Evolutionary conservation across 1,140 invertebrate genomes (phyloP).

Genomic region (Daktulosphaira vitifoliae): DNA sequence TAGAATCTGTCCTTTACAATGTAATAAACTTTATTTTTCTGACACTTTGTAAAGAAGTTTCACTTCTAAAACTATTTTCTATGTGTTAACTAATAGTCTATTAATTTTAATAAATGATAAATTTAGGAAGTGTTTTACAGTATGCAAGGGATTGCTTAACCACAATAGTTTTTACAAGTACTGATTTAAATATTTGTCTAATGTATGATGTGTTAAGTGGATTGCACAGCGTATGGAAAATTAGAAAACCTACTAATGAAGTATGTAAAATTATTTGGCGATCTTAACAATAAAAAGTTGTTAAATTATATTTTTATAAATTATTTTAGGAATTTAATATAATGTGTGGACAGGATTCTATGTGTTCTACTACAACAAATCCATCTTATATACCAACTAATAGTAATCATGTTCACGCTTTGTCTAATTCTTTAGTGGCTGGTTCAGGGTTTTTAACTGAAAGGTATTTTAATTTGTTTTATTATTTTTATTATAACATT

Average conservation of each 20-base stretch:
- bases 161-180: conserved; percentile 48
- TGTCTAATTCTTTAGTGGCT: conserved; percentile 23
- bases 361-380: conserved; percentile 24
- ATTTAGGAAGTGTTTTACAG: conserved; percentile 25
- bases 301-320: neutral
- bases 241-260: conserved; percentile 58
- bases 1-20: too few relatives aligned
- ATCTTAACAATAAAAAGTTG: neutral
- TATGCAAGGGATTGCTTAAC: conserved; percentile 28
- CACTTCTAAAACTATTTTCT: too few relatives aligned
- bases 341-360: conserved; percentile 36
- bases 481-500: too few relatives aligned
- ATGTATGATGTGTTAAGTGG: conserved; percentile 66
- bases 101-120: neutral
- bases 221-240: conserved; percentile 71
- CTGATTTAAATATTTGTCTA: conserved; percentile 57
- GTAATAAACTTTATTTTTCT: too few relatives aligned
- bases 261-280: conserved; percentile 29
- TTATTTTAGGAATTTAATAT: conserved; percentile 35
- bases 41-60: too few relatives aligned
- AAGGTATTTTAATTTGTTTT: conserved; percentile 7
- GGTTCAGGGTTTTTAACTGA: conserved; percentile 16
- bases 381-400: conserved; percentile 13
- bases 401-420: conserved; percentile 13
- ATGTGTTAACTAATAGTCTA: too few relatives aligned